These are phyloP conservation scores for Exaiptasia diaphana DNA, from an alignment of 64 coral and sea anemone genomes.

Conservation along the genomic window DNA sequence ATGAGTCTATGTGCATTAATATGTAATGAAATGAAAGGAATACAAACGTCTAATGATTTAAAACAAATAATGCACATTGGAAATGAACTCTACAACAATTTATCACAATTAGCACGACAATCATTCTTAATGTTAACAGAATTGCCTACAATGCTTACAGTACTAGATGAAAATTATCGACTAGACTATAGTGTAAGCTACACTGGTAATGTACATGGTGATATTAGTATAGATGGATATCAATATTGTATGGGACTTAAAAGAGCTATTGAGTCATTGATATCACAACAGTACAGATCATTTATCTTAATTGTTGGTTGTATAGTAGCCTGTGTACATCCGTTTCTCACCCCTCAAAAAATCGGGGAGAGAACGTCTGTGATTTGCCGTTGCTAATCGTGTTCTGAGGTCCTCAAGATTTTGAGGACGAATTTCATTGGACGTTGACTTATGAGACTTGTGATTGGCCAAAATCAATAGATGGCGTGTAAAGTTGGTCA, in stretches of 20 bases:
- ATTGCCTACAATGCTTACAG: conserved; percentile 43
- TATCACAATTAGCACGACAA: conserved; percentile 38
- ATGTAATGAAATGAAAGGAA: conserved; percentile 30
- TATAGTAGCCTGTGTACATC: too few relatives aligned
- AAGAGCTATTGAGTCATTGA: conserved; percentile 41
- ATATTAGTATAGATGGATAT: conserved; percentile 20
- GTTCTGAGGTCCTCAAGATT: too few relatives aligned
- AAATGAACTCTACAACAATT: conserved; percentile 43
- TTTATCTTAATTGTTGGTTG: conserved; percentile 44
- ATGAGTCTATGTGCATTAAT: conserved; percentile 63
- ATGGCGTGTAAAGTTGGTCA: too few relatives aligned
- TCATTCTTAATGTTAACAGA: conserved; percentile 60
- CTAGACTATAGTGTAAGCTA: conserved; percentile 44
- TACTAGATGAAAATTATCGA: conserved; percentile 28
- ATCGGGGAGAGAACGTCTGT: too few relatives aligned
- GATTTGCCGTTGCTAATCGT: too few relatives aligned
- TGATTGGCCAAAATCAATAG: too few relatives aligned
- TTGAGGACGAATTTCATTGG: too few relatives aligned
- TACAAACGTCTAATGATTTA: conserved; percentile 9
- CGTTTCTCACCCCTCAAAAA: too few relatives aligned
- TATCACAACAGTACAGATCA: conserved; percentile 16
- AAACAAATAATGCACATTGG: conserved; percentile 61
- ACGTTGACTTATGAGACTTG: too few relatives aligned
- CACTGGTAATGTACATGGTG: conserved; percentile 23
- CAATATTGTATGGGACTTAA: conserved; percentile 27